These are phyloP conservation scores for Nylanderia fulva DNA, from an alignment of 1,140 invertebrate species.

Conservation along the genomic window DNA sequence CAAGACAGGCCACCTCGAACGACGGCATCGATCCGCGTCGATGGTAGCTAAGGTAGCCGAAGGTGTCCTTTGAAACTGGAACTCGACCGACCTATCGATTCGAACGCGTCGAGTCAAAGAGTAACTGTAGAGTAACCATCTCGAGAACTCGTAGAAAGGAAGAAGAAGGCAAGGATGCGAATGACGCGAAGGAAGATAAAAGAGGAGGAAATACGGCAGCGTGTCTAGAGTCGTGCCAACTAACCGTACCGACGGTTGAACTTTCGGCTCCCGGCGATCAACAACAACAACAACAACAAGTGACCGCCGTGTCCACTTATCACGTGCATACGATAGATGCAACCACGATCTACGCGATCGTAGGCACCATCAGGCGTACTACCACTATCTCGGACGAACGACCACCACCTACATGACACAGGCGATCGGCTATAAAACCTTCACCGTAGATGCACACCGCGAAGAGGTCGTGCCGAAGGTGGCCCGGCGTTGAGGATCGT, in stretches of 20 bases:
- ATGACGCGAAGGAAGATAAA: neutral
- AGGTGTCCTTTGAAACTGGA: constrained; percentile 71
- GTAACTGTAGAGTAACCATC: constrained; percentile 27
- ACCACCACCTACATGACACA: constrained; percentile 71
- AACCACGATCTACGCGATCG: neutral
- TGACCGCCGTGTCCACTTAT: constrained; percentile 70
- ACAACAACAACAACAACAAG: too few relatives aligned
- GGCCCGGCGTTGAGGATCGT: constrained; percentile 83
- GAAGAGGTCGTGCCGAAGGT: constrained; percentile 83
- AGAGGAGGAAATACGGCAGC: neutral
- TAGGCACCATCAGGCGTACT: neutral
- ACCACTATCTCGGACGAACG: constrained; percentile 58
- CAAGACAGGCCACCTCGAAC: neutral
- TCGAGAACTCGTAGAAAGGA: neutral
- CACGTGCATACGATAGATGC: constrained; percentile 16
- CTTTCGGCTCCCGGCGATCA: constrained; percentile 75
- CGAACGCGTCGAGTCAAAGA: constrained; percentile 64
- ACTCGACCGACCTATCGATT: constrained; percentile 71
- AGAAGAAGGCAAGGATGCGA: neutral
- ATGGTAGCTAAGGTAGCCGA: neutral
- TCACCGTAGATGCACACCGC: constrained; percentile 73
- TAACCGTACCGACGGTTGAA: constrained; percentile 75
- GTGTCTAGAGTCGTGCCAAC: constrained; percentile 63
- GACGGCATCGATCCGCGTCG: constrained; percentile 9
- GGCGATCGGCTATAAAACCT: constrained; percentile 58